Evolutionary conservation across 2,113 vertebrate genomes (phyloP), one percentile per base, ranked within the genome.

Genomic region (Hucho hucho): DNA sequence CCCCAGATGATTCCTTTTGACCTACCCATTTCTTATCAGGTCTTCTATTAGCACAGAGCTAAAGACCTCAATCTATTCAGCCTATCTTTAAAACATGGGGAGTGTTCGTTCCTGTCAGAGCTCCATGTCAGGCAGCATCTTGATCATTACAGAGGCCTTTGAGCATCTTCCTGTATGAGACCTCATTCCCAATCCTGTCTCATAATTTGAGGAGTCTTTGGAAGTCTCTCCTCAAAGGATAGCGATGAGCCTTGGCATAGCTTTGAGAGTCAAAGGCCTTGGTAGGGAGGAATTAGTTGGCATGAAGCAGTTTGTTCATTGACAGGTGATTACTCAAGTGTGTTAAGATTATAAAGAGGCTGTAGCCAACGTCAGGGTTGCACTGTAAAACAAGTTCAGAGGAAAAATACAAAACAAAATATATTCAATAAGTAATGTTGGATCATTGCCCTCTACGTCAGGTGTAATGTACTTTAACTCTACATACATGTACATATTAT

Each of bases 61-160:
- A 90, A 88, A 82, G 12, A 86, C 87, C 74, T 81, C 28, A 67
- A 29, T 67, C 74, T 53, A 77, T 76, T 79, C 81, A 81, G 78
- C 29, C 63, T 28, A 29, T 65, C 29, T 82, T 87, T 87, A 68
- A 83, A 85, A 77, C 81, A 9, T n/a, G 0, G 82, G 74, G 74
- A 86, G 80, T 53, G 49, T 82, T 86, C 58, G 87, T 84, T 88
- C 83, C 79, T 79, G 47, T 83, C 85, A 80, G 84, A 81, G 74
- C 77, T 80, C 77, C 49, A 18, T 61, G 20, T 83, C 80, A 84
- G 78, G 89, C 84, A 87, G 78, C 81, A 84, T 85, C 84, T 53
- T 70, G 73, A 91, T 90, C 88, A 90, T 87, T 89, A 90, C 76
- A 75, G 69, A 87, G 87, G 88, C 85, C 81, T 89, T 70, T 46